Evolutionary conservation across 2,797 vertebrate genomes (phyloP), one percentile per base, ranked within the genome.

Genomic region (Lycodopsis pacificus): DNA sequence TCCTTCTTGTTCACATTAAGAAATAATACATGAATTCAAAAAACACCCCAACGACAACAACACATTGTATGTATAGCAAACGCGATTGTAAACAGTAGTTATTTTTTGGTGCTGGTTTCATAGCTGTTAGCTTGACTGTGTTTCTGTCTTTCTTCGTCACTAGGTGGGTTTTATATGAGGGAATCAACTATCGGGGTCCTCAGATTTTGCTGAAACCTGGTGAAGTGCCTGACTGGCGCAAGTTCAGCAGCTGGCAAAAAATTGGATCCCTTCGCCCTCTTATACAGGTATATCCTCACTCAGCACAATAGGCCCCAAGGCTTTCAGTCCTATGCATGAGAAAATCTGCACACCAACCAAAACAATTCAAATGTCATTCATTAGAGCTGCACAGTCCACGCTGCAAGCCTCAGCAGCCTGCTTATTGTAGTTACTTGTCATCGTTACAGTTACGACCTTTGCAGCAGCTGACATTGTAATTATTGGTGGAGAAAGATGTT

Each of bases 191-290:
- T 79, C 94, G 96, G 65, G 97, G 97, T 0, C 93, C 91, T 69
- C 97, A 99, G 93, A 93, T 97, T 84, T 85, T 99, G 20, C 65
- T 99, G 73, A 95, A 89, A 66, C 96, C 97, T 0, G 93, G 93
- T 8, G 94, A 96, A 63, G 93, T 98, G 80, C 86, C 91, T 1
- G 94, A 97, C 7, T 98, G 96, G 97, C 86, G 71, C 59, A 85
- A 92, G 61, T 89, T 92, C 77, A 96, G 95, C 88, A 89, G 89
- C 81, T 98, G 93, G 92, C 89, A 82, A 73, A 95, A 94, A 71
- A 96, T 99, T 42, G 97, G 97, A 69, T 99, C 98, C 44, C 93
- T 99, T 1, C 96, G 97, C 27, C 97, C 97, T 77, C 95, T 99
- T 11, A 72, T 94, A 49, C 97, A 98, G 97, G 98, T 99, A 70